A percentile compares a stretch with the other conserved stretches of the same genome.
phyloP scores from a whole-genome alignment of 1,140 invertebrate species.

The Arion vulgaris region DNA sequence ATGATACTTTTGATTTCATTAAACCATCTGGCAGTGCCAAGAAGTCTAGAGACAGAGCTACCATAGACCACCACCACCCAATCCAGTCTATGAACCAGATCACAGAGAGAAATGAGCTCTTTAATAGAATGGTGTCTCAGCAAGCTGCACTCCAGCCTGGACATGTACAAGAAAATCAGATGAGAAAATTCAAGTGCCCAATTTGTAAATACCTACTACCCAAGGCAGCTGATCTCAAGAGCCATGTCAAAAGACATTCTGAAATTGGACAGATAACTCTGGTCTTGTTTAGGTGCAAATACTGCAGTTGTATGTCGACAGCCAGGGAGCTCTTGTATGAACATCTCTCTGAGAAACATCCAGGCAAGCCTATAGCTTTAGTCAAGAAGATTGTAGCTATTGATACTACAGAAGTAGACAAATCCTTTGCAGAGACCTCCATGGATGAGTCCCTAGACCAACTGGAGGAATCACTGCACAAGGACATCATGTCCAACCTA shows the following conservation, averaged over 20 bases:
- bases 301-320: slow-evolving; percentile 49
- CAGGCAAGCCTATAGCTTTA: slow-evolving; percentile 47
- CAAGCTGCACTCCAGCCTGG: slow-evolving; percentile 31
- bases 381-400: slow-evolving; percentile 49
- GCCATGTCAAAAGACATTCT: slow-evolving; percentile 47
- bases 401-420: slow-evolving; percentile 46
- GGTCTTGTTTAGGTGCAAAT: slow-evolving; percentile 48
- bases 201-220: slow-evolving; percentile 50
- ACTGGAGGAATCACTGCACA: slow-evolving; percentile 33
- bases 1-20: slow-evolving; percentile 19
- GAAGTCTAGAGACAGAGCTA: not conserved
- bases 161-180: slow-evolving; percentile 44
- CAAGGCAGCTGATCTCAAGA: slow-evolving; percentile 49
- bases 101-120: slow-evolving; percentile 34
- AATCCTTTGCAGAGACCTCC: slow-evolving; percentile 49
- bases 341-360: slow-evolving; percentile 47
- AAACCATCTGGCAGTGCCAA: slow-evolving; percentile 17
- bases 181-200: slow-evolving; percentile 51
- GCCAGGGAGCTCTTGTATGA: slow-evolving; percentile 48
- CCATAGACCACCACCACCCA: not conserved
- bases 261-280: slow-evolving; percentile 50
- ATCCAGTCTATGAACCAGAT: not conserved
- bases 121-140: slow-evolving; percentile 32
- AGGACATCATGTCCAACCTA: slow-evolving; percentile 23
- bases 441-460: slow-evolving; percentile 42